A percentile compares a stretch with the other conserved stretches of the same genome.
Evolutionary conservation across 92 coral and sea anemone genomes (phyloP).

Genomic region (Diadumene lineata): DNA sequence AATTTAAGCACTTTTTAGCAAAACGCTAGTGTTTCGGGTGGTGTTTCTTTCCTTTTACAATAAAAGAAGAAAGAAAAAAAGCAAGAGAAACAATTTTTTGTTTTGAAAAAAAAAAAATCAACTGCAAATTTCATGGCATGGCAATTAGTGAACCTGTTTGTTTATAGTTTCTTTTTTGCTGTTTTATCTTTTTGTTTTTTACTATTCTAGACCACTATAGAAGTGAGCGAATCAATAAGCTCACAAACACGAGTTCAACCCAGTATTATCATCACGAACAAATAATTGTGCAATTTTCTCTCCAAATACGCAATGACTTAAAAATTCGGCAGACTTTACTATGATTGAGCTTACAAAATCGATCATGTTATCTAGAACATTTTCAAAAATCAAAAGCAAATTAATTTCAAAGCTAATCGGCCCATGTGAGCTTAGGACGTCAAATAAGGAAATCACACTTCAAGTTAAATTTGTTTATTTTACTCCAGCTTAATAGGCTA

Average conservation of each 20-base stretch:
- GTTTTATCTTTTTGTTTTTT: too few species aligned
- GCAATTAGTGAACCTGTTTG: too few species aligned
- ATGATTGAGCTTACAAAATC: too few species aligned
- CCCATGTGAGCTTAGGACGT: background rate
- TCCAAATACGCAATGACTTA: background rate
- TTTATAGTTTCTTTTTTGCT: too few species aligned
- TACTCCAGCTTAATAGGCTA: background rate
- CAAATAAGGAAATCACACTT: background rate
- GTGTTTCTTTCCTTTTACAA: too few species aligned
- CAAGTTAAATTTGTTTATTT: constrained; percentile 1
- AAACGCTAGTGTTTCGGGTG: too few species aligned
- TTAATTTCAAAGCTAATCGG: background rate
- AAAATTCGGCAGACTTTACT: too few species aligned
- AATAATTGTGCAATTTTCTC: background rate
- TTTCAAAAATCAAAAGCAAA: too few species aligned
- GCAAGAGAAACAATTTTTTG: too few species aligned
- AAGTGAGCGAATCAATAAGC: background rate
- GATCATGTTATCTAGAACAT: too few species aligned
- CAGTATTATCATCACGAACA: background rate
- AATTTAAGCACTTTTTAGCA: too few species aligned
- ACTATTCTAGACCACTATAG: background rate
- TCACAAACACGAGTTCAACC: background rate
- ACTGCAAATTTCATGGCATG: background rate
- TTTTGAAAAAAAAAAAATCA: background rate
- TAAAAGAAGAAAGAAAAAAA: too few species aligned